These are phyloP conservation scores for Toxotes lorentzi DNA, from an alignment of 2,797 vertebrate species.

Conservation along the genomic window DNA sequence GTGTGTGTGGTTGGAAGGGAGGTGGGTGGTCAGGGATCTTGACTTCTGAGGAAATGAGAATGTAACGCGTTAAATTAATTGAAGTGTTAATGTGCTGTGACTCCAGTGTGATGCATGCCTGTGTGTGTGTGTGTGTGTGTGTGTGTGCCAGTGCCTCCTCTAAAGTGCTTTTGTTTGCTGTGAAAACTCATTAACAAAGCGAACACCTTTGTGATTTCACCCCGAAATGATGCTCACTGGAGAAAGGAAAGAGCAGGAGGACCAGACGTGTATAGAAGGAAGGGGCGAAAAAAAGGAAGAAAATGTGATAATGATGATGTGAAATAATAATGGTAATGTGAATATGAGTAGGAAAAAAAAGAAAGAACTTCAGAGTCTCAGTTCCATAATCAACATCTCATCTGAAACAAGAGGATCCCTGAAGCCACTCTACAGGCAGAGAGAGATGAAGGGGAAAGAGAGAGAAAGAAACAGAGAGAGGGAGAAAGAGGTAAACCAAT, in stretches of 20 bases:
- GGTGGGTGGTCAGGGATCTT: constrained; percentile 65
- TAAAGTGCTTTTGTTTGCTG: constrained; percentile 77
- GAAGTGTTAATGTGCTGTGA: constrained; percentile 84
- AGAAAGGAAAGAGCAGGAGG: constrained; percentile 46
- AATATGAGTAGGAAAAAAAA: neutral
- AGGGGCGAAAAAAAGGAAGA: neutral
- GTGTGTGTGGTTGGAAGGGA: constrained; percentile 22
- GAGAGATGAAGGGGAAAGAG: neutral
- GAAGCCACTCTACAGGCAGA: constrained; percentile 48
- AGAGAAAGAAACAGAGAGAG: neutral
- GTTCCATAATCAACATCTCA: constrained; percentile 56
- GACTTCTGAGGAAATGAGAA: constrained; percentile 77
- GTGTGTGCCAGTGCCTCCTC: constrained; percentile 43
- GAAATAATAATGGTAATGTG: constrained; percentile 39
- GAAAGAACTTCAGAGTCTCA: constrained; percentile 13
- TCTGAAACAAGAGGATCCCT: constrained; percentile 55
- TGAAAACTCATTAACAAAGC: constrained; percentile 80
- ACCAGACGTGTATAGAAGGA: constrained; percentile 9
- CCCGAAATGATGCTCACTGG: constrained; percentile 61
- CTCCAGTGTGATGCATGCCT: constrained; percentile 57
- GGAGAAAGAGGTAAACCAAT: neutral
- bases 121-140: constrained; percentile 25
- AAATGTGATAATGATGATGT: constrained; percentile 50
- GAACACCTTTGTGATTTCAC: constrained; percentile 74
- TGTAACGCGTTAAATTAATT: constrained; percentile 79